Conservation (phyloP, 2,797 vertebrate species). For the Bovichtus variegatus region DNA sequence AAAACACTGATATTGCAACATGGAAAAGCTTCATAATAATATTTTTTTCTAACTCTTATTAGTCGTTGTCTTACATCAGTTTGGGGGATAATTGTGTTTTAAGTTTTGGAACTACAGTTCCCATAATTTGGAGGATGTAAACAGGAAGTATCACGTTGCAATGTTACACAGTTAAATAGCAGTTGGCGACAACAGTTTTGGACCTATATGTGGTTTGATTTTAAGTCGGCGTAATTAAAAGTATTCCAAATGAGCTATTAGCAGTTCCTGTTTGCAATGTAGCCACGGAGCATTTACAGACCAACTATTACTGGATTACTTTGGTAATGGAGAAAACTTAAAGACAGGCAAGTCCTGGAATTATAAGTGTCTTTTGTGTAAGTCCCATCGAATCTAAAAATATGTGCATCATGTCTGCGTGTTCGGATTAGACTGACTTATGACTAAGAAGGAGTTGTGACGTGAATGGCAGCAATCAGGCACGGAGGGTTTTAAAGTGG, state of each 20-base stretch:
- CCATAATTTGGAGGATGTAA: not conserved
- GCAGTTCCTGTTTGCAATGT: not conserved
- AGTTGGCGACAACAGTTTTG: no score
- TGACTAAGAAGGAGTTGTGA: not conserved
- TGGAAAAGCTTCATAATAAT: not conserved
- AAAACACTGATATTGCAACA: not conserved
- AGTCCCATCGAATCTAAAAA: not conserved
- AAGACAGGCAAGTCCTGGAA: not conserved
- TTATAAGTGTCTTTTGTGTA: not conserved
- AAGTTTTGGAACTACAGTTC: not conserved
- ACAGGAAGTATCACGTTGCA: not conserved
- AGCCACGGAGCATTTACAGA: not conserved
- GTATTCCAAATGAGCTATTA: not conserved
- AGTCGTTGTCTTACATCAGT: not conserved
- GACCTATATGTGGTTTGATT: not conserved
- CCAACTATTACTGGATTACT: not conserved
- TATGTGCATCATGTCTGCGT: not conserved
- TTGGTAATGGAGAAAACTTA: not conserved
- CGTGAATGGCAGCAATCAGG: not conserved
- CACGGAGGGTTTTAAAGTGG: not conserved
- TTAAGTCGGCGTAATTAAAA: not conserved
- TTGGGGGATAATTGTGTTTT: not conserved
- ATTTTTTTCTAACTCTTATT: not conserved
- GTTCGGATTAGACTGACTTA: not conserved
- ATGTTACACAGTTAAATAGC: not conserved